Conservation (phyloP, 2,888 invertebrate genomes). For the Rhaphigaster nebulosa region DNA sequence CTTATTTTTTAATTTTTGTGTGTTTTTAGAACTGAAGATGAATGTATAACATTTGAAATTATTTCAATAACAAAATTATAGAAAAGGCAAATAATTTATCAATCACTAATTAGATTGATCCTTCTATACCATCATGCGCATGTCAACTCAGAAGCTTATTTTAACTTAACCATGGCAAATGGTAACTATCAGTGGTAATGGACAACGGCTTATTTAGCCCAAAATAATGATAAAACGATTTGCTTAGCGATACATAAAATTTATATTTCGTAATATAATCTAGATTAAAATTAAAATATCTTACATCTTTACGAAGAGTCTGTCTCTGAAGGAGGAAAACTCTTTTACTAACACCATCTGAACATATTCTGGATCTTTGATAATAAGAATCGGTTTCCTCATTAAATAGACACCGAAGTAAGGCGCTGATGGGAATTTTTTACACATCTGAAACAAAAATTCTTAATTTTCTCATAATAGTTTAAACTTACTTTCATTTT, state of each 20-base stretch:
- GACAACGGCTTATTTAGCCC: not conserved
- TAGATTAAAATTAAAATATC: not conserved
- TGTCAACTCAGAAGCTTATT: no score
- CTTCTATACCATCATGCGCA: no score
- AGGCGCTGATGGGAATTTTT: conserved; percentile 32
- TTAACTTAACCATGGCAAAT: no score
- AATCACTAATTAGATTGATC: no score
- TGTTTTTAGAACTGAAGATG: no score
- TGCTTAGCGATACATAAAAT: not conserved
- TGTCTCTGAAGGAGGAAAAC: conserved; percentile 49
- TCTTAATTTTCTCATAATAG: not conserved
- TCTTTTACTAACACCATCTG: conserved; percentile 55
- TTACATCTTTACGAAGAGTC: conserved; percentile 31
- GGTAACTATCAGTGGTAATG: not conserved
- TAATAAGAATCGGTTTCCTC: conserved; percentile 45
- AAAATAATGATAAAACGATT: not conserved
- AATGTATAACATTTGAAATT: no score
- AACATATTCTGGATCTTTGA: conserved; percentile 56
- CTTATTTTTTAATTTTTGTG: no score
- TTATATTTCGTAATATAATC: not conserved
- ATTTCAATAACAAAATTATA: no score
- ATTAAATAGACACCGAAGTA: conserved; percentile 44
- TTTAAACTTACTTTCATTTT: not conserved
- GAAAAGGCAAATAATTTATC: no score
- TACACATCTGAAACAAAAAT: conserved; percentile 24